A percentile compares a stretch with the other conserved stretches of the same genome.
These are phyloP conservation scores for Tipula unca DNA, from an alignment of 2,888 invertebrate species.

Conservation along the genomic window DNA sequence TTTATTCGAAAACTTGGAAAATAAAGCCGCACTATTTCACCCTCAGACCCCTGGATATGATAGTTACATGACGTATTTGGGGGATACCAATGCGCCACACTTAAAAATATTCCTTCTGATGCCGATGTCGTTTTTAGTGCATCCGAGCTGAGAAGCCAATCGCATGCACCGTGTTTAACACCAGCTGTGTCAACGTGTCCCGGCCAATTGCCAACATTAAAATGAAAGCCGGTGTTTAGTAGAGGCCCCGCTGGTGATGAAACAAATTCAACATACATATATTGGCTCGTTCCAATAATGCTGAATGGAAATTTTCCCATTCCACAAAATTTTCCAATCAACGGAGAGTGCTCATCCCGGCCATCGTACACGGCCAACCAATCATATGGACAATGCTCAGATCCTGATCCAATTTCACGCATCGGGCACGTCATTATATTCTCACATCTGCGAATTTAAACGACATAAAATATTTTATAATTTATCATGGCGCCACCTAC, in stretches of 20 bases:
- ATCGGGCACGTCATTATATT: slow-evolving; percentile 93
- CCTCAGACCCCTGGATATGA: slow-evolving; percentile 74
- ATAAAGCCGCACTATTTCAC: slow-evolving; percentile 81
- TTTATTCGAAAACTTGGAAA: slow-evolving; percentile 88
- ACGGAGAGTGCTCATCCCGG: slow-evolving; percentile 74
- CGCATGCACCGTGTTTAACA: slow-evolving; percentile 75
- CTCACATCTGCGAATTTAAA: slow-evolving; percentile 55
- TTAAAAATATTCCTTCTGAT: slow-evolving; percentile 81
- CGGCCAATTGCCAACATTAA: slow-evolving; percentile 91
- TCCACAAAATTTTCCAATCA: slow-evolving; percentile 86
- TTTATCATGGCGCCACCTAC: neutral
- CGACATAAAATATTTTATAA: neutral
- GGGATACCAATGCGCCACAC: slow-evolving; percentile 91
- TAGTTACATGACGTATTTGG: slow-evolving; percentile 89
- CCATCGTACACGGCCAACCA: slow-evolving; percentile 86
- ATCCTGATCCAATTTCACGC: slow-evolving; percentile 80
- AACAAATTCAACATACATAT: slow-evolving; percentile 81
- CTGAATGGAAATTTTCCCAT: slow-evolving; percentile 92
- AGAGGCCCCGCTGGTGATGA: slow-evolving; percentile 83
- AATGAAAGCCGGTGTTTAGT: slow-evolving; percentile 87
- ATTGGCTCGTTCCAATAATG: slow-evolving; percentile 85
- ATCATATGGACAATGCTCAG: slow-evolving; percentile 83
- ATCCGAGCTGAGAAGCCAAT: slow-evolving; percentile 80
- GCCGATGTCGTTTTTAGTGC: slow-evolving; percentile 68
- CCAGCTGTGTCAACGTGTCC: slow-evolving; percentile 87